These are phyloP conservation scores for Drosophila kokeensis DNA, from an alignment of 2,888 invertebrate species.

Conservation along the genomic window DNA sequence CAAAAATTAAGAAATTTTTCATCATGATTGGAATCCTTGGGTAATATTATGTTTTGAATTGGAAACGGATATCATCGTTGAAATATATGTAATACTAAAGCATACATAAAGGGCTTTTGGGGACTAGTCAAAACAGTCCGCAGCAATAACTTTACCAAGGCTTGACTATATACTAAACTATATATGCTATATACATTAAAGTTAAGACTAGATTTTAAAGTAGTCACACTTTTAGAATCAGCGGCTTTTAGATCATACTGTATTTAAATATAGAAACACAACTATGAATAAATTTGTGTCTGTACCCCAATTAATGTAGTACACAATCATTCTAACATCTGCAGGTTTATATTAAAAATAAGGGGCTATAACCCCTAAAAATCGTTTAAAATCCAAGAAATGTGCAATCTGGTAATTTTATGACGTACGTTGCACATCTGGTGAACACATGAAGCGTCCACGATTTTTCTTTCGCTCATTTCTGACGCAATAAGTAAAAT, in stretches of 20 bases:
- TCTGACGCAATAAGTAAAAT: conserved; percentile 30
- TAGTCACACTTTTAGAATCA: not conserved
- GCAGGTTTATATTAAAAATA: conserved; percentile 12
- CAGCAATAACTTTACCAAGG: not conserved
- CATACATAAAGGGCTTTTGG: not conserved
- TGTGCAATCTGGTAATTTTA: conserved; percentile 31
- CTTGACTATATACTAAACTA: not conserved
- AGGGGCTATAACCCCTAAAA: not conserved
- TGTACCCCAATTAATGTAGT: not conserved
- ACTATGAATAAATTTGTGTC: not conserved
- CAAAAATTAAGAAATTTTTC: not conserved
- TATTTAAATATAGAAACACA: not conserved
- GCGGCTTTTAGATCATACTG: not conserved
- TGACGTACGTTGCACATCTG: conserved; percentile 48
- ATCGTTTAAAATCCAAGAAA: conserved; percentile 21
- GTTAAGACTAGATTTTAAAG: not conserved
- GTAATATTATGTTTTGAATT: not conserved
- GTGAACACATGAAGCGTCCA: conserved; percentile 32
- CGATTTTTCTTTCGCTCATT: conserved; percentile 19
- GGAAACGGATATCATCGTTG: not conserved
- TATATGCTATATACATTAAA: not conserved
- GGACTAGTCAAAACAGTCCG: not conserved
- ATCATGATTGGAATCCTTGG: not conserved
- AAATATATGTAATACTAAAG: not conserved
- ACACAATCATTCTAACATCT: not conserved